Evolutionary conservation across 2,797 vertebrate species (phyloP).

Genomic region (Helicolenus hilgendorfi): DNA sequence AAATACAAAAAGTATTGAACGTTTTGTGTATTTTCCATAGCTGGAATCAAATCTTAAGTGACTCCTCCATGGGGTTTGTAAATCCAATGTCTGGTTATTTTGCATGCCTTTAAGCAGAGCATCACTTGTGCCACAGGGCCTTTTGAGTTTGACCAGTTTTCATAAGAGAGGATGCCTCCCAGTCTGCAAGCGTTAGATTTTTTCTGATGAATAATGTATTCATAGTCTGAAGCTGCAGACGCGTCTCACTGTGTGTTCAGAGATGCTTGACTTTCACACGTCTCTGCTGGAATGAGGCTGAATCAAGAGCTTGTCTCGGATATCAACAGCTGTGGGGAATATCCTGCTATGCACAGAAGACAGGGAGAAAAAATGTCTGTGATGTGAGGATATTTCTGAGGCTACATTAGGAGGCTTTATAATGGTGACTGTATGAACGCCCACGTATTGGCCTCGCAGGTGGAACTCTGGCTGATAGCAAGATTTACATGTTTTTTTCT

Average conservation of each 20-base stretch:
- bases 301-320: constrained; percentile 72
- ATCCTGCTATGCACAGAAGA: constrained; percentile 38
- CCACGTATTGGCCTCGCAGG: neutral
- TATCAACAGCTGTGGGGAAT: constrained; percentile 67
- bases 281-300: constrained; percentile 81
- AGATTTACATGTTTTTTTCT: neutral
- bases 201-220: constrained; percentile 84
- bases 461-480: neutral
- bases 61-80: neutral
- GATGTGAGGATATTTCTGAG: constrained; percentile 35
- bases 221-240: constrained; percentile 72
- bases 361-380: constrained; percentile 8
- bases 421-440: neutral
- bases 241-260: constrained; percentile 75
- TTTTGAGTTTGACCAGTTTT: constrained; percentile 50
- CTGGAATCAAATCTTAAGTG: neutral
- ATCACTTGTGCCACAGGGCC: constrained; percentile 42
- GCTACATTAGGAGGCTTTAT: constrained; percentile 4
- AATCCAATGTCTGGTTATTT: constrained; percentile 16
- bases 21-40: neutral
- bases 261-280: constrained; percentile 80
- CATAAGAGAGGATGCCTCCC: constrained; percentile 47
- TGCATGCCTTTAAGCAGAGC: constrained; percentile 29
- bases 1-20: neutral
- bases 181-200: constrained; percentile 64